These are phyloP conservation scores for Calliopum simillimum DNA, from an alignment of 2,888 invertebrate genomes.

Conservation along the genomic window DNA sequence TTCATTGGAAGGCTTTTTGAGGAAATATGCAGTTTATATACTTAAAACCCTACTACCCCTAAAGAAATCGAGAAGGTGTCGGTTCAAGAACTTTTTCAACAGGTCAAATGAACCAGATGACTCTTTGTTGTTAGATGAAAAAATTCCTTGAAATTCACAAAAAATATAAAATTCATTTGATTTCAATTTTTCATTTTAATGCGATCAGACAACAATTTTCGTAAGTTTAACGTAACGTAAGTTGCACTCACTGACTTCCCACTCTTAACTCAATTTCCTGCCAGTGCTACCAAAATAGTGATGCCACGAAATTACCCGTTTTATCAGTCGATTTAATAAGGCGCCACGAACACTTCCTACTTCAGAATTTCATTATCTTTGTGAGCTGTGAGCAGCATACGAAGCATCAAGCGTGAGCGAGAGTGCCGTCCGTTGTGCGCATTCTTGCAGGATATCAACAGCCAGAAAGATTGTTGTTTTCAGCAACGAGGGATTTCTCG, in stretches of 20 bases:
- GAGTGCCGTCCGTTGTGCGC: too few species aligned
- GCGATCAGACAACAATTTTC: neutral
- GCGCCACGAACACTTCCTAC: slow-evolving; percentile 2
- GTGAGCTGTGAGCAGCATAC: neutral
- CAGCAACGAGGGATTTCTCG: too few species aligned
- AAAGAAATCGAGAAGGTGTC: too few species aligned
- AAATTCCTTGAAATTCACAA: too few species aligned
- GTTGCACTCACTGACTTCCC: neutral
- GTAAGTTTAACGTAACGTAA: neutral
- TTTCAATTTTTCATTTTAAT: neutral
- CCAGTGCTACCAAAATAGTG: slow-evolving; percentile 21
- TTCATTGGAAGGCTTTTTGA: too few species aligned
- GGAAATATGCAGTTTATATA: too few species aligned
- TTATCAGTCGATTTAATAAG: neutral
- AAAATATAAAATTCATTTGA: neutral
- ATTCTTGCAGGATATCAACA: too few species aligned
- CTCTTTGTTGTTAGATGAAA: too few species aligned
- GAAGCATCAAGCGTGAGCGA: neutral
- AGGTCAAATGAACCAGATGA: too few species aligned
- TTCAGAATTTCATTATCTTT: slow-evolving; percentile 1
- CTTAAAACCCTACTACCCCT: too few species aligned
- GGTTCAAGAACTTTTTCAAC: too few species aligned
- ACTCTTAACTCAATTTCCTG: slow-evolving; percentile 11
- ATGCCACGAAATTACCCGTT: slow-evolving; percentile 7
- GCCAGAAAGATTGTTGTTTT: too few species aligned